A percentile compares a stretch with the other conserved stretches of the same genome.
Conservation (phyloP, 35 echinoderm and acorn worm species). For the Hemicentrotus pulcherrimus region DNA sequence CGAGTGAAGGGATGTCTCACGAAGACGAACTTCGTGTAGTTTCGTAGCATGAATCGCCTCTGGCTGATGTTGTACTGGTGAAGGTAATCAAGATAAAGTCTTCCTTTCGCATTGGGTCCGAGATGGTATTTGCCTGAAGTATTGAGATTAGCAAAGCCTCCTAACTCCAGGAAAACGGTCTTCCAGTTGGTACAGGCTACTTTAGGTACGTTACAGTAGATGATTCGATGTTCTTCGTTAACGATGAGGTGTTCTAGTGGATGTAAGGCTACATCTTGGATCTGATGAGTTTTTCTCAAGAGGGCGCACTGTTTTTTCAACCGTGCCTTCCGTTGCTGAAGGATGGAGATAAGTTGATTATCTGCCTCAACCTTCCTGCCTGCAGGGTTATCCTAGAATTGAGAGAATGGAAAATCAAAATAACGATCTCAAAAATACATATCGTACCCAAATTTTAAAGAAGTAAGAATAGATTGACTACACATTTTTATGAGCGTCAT, state of each 20-base stretch:
- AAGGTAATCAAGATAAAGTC: conserved; percentile 57
- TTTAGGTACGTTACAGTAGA: conserved; percentile 71
- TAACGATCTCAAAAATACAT: background rate
- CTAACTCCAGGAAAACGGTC: conserved; percentile 38
- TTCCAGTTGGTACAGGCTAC: conserved; percentile 67
- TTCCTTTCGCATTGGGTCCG: conserved; percentile 54
- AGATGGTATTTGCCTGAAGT: conserved; percentile 58
- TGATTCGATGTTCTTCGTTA: conserved; percentile 52
- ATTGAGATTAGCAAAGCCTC: conserved; percentile 45
- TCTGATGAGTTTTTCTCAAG: background rate
- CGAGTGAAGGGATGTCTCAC: conserved; percentile 78
- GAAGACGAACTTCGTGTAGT: conserved; percentile 69
- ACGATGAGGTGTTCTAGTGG: conserved; percentile 62
- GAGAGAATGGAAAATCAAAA: background rate
- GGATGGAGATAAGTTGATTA: background rate
- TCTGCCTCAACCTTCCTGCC: background rate
- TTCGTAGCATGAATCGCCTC: conserved; percentile 27
- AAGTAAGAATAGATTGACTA: no score
- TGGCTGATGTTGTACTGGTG: conserved; percentile 49
- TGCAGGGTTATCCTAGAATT: background rate
- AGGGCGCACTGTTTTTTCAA: background rate
- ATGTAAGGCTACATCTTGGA: conserved; percentile 3
- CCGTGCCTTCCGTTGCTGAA: background rate
- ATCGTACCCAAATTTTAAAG: no score
- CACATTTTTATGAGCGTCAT: no score